phyloP scores from a whole-genome alignment of 2,113 vertebrate genomes.

The Xenopus borealis region DNA sequence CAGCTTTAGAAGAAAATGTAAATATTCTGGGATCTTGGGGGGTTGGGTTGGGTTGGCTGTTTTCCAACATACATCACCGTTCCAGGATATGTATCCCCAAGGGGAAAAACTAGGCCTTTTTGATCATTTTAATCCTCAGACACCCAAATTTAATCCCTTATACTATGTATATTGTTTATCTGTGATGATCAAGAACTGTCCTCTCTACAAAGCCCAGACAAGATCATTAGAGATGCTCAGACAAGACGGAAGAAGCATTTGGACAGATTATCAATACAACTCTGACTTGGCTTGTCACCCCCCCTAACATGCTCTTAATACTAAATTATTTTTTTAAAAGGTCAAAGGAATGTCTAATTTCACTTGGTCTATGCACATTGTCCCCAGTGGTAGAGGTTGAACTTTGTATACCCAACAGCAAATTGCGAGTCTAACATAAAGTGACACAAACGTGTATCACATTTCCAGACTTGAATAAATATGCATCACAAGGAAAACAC shows the following conservation, averaged over 20 bases:
- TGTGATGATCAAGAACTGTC: neutral
- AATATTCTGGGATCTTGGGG: neutral
- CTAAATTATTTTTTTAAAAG: conserved; percentile 11
- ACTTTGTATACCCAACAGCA: neutral
- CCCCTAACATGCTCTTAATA: neutral
- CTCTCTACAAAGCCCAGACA: neutral
- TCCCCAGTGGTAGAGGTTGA: neutral
- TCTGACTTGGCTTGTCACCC: conserved; percentile 17
- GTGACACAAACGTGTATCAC: neutral
- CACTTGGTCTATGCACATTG: neutral
- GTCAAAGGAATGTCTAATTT: conserved; percentile 27
- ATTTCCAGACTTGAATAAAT: too few relatives aligned
- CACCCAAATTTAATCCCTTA: neutral
- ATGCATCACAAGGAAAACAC: too few relatives aligned
- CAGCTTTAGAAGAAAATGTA: neutral
- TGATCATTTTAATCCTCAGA: neutral
- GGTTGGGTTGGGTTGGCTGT: neutral
- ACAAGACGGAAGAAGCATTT: neutral
- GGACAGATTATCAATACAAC: conserved; percentile 17
- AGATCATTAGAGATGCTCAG: conserved; percentile 1
- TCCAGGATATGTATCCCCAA: neutral
- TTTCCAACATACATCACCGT: neutral
- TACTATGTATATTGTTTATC: neutral
- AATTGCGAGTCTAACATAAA: neutral
- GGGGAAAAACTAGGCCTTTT: neutral